phyloP scores from a whole-genome alignment of 37 sponge, comb jelly and placozoan species.

The Chondrilla cf. caribensis region DNA sequence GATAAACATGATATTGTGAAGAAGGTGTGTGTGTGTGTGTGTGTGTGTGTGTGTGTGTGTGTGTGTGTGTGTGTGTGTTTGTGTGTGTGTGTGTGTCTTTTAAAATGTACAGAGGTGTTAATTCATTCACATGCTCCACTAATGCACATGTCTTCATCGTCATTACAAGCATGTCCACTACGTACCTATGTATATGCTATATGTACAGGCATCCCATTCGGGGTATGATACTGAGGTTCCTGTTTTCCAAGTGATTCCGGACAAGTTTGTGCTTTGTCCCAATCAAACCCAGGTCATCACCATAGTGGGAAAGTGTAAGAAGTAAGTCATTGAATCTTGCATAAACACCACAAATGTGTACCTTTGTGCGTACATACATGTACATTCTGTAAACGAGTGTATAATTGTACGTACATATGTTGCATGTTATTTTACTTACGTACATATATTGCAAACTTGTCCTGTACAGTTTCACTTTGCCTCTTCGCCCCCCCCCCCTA shows the following conservation, averaged over 20 bases:
- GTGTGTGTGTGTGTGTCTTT: no score
- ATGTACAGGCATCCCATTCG: background rate
- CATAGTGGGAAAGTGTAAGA: conserved; percentile 47
- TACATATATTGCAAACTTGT: no score
- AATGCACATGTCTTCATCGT: background rate
- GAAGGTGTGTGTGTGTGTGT: conserved; percentile 18
- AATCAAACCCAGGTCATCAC: conserved; percentile 51
- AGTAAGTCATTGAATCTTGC: background rate
- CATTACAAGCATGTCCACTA: no score
- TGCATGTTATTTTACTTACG: background rate
- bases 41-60: no score
- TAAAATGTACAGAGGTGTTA: no score
- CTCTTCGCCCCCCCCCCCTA: no score
- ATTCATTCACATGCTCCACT: background rate
- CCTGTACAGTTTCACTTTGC: no score
- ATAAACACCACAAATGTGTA: background rate
- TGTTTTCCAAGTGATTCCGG: conserved; percentile 73
- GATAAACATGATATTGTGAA: conserved; percentile 39
- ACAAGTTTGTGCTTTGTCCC: conserved; percentile 80
- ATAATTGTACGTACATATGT: no score
- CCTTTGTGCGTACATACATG: background rate
- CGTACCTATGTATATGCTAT: no score
- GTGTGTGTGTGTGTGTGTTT: no score
- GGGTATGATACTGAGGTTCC: conserved; percentile 35
- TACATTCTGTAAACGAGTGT: no score